Percentiles rank a stretch among this genome's conserved stretches.
Evolutionary conservation across 2,797 vertebrate species (phyloP).

Genomic region (Tragopan temminckii): DNA sequence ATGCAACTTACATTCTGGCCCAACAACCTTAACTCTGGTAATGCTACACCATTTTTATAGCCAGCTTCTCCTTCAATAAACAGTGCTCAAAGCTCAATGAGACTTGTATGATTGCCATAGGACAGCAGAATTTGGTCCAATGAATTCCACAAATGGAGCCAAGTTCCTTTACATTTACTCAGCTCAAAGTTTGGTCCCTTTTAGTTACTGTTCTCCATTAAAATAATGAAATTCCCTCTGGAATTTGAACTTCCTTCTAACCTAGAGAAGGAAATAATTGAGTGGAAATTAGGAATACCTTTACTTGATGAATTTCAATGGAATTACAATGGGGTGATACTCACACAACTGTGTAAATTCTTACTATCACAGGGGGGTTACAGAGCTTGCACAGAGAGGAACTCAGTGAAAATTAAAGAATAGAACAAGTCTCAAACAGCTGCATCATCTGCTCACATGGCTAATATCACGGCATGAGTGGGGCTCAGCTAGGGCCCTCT

Average conservation of each 20-base stretch:
- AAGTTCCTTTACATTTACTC: neutral
- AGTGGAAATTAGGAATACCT: neutral
- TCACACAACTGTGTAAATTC: neutral
- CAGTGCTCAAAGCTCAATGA: neutral
- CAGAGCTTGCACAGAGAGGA: neutral
- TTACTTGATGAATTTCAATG: neutral
- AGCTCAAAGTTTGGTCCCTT: slow-evolving; percentile 26
- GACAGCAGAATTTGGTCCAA: slow-evolving; percentile 19
- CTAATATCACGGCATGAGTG: neutral
- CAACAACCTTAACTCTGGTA: neutral
- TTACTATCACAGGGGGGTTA: neutral
- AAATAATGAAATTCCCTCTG: neutral
- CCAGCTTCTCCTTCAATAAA: neutral
- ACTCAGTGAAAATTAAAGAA: neutral
- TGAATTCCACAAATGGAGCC: neutral
- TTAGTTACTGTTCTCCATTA: neutral
- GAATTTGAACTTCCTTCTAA: neutral
- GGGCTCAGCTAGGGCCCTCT: neutral
- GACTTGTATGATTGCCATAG: neutral
- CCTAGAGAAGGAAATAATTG: neutral
- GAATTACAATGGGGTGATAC: neutral
- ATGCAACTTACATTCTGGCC: neutral
- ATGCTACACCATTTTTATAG: neutral
- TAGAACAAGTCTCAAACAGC: neutral
- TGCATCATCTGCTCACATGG: neutral